Conservation (phyloP, 2,797 vertebrate species). For the Muscicapa comitata region DNA sequence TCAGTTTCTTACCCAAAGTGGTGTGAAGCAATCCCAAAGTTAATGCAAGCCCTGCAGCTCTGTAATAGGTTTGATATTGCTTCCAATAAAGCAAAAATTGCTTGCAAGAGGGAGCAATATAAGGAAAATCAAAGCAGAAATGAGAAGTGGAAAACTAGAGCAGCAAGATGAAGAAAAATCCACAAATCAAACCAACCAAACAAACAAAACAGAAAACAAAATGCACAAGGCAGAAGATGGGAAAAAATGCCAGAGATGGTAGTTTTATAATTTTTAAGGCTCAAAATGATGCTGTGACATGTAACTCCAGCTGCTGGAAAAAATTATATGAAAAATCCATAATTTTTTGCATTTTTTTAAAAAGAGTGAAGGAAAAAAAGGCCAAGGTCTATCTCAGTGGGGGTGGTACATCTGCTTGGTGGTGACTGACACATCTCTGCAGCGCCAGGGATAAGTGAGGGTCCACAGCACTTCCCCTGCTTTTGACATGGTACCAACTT, state of each 20-base stretch:
- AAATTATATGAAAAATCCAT: accelerated
- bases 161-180: neutral
- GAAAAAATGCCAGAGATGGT: neutral
- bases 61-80: neutral
- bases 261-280: neutral
- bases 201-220: neutral
- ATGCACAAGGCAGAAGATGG: neutral
- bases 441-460: neutral
- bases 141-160: neutral
- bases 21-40: neutral
- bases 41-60: conserved; percentile 1
- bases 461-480: accelerated
- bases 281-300: neutral
- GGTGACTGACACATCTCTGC: neutral
- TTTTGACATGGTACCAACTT: neutral
- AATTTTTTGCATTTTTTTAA: neutral
- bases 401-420: neutral
- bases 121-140: neutral
- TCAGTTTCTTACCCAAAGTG: neutral
- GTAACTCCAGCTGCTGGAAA: neutral
- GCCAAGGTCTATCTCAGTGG: neutral
- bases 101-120: neutral
- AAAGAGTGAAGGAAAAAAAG: neutral
- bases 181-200: neutral
- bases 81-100: conserved; percentile 34